A percentile compares a stretch with the other conserved stretches of the same genome.
phyloP scores from a whole-genome alignment of 1,140 invertebrate genomes.

The Halesus radiatus region DNA sequence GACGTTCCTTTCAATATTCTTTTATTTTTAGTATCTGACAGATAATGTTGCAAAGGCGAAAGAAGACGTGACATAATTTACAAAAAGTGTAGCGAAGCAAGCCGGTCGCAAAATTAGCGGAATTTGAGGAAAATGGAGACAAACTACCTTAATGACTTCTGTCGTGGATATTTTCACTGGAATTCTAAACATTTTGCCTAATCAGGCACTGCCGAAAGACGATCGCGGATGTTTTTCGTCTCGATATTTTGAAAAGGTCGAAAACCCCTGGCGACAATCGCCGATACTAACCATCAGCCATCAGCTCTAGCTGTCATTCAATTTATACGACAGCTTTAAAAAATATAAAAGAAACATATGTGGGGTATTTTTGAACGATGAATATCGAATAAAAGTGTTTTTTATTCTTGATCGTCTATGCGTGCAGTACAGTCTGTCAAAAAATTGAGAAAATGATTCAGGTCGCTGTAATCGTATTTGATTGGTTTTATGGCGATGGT shows the following conservation, averaged over 20 bases:
- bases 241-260: slow-evolving; percentile 48
- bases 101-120: neutral
- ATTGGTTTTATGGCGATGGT: no score
- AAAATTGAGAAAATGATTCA: no score
- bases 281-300: neutral
- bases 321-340: slow-evolving; percentile 11
- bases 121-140: neutral
- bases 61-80: slow-evolving; percentile 46
- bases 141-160: slow-evolving; percentile 44
- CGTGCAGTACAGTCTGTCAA: no score
- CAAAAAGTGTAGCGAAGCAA: neutral
- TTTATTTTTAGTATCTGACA: slow-evolving; percentile 46
- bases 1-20: slow-evolving; percentile 8
- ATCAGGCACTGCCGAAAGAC: slow-evolving; percentile 44
- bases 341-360: neutral
- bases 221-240: slow-evolving; percentile 46
- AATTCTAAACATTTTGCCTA: slow-evolving; percentile 50
- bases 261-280: slow-evolving; percentile 27
- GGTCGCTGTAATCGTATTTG: no score
- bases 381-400: no score
- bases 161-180: slow-evolving; percentile 44
- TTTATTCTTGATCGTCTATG: no score
- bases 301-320: slow-evolving; percentile 6
- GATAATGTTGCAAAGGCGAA: slow-evolving; percentile 25
- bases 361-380: neutral